phyloP scores from a whole-genome alignment of 2,797 vertebrate genomes.

The Sebastes variabilis region DNA sequence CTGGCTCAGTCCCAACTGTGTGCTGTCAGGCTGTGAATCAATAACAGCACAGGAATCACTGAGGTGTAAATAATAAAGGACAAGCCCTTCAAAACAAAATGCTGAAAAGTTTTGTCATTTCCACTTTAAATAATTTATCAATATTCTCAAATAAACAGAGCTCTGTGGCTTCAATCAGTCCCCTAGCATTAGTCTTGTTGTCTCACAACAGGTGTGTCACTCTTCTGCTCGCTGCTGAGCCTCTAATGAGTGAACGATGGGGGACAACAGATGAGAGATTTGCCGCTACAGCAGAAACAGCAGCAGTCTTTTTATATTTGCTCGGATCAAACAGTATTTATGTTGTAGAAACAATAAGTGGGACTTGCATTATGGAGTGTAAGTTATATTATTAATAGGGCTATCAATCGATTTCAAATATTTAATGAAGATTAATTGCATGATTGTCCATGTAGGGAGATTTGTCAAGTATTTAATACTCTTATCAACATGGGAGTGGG shows the following conservation, averaged over 20 bases:
- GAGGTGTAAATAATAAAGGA: conserved; percentile 1
- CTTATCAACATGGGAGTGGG: too few relatives aligned
- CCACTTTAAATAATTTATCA: background rate
- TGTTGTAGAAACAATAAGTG: background rate
- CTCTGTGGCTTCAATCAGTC: background rate
- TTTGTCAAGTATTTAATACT: too few relatives aligned
- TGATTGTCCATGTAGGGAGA: too few relatives aligned
- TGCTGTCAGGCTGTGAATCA: background rate
- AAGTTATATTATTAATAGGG: too few relatives aligned
- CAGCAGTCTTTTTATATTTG: background rate
- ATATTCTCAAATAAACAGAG: background rate
- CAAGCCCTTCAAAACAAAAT: background rate
- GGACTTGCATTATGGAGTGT: background rate
- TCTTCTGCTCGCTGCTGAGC: background rate
- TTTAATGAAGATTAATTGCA: too few relatives aligned
- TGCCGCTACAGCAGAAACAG: conserved; percentile 14
- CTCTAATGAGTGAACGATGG: background rate
- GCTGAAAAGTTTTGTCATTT: background rate
- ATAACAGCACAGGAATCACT: background rate
- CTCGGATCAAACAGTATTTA: background rate
- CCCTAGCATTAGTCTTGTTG: background rate
- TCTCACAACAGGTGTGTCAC: background rate
- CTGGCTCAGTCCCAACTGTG: background rate
- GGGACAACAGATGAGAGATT: conserved; percentile 4
- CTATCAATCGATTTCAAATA: too few relatives aligned